Percentiles rank a stretch among this genome's conserved stretches.
Evolutionary conservation across 2,113 vertebrate genomes (phyloP).

Genomic region (Phasianus colchicus): DNA sequence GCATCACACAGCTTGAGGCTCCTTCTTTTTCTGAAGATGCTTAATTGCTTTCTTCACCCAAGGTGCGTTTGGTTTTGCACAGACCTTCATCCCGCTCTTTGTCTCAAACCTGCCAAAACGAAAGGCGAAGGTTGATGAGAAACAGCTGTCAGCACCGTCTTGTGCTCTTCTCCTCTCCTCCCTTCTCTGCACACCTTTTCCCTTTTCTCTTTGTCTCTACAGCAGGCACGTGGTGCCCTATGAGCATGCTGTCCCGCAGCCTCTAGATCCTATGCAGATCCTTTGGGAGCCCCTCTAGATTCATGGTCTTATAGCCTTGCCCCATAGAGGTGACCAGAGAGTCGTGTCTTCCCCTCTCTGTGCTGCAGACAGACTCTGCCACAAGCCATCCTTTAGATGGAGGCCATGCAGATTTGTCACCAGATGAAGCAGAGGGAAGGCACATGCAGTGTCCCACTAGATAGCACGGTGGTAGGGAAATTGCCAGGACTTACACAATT

Average conservation of each 20-base stretch:
- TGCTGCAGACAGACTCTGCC: neutral
- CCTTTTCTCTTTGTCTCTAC: neutral
- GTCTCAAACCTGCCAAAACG: slow-evolving; percentile 3
- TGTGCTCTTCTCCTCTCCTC: neutral
- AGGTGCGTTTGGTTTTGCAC: fast-evolving
- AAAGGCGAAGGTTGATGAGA: neutral
- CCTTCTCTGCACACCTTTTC: neutral
- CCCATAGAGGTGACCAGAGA: neutral
- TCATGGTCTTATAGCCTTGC: neutral
- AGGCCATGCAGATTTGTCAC: fast-evolving
- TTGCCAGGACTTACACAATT: slow-evolving; percentile 23
- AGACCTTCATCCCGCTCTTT: fast-evolving
- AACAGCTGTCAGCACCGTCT: fast-evolving
- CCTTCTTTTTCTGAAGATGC: fast-evolving
- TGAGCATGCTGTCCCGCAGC: neutral
- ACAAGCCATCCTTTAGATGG: neutral
- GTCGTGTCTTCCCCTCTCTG: fast-evolving
- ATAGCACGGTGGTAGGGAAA: neutral
- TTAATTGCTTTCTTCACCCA: neutral
- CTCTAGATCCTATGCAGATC: neutral
- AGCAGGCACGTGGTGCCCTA: neutral
- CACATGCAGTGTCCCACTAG: fast-evolving
- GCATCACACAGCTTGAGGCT: fast-evolving
- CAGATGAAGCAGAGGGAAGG: neutral
- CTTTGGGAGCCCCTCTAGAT: neutral